Evolutionary conservation across 2,888 invertebrate genomes (phyloP).

Genomic region (Neelides folsomi): DNA sequence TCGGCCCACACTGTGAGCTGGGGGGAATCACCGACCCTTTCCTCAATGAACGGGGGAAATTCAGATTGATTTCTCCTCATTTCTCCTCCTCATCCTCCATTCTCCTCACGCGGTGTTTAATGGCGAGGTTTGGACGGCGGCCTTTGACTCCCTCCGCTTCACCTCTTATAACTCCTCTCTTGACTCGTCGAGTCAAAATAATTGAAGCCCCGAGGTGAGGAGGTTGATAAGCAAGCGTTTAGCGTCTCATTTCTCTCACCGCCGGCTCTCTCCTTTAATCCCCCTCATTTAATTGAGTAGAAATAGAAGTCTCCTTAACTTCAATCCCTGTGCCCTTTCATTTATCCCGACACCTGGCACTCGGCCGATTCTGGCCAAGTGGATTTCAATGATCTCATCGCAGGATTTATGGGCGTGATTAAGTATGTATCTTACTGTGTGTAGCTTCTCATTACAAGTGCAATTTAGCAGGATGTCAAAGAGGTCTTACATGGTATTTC

Average conservation of each 20-base stretch:
- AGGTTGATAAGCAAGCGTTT: slow-evolving; percentile 27
- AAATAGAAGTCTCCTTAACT: not conserved
- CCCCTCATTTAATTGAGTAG: slow-evolving; percentile 24
- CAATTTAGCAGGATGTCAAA: no score
- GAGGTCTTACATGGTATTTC: no score
- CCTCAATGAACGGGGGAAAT: slow-evolving; percentile 6
- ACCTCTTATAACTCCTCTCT: slow-evolving; percentile 23
- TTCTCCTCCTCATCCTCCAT: not conserved
- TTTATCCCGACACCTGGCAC: not conserved
- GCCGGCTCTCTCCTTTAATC: no score
- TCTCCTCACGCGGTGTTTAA: not conserved
- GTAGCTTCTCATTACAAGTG: no score
- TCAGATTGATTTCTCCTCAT: slow-evolving; percentile 15
- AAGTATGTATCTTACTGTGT: no score
- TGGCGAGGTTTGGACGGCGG: not conserved
- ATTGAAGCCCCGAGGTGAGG: slow-evolving; percentile 31
- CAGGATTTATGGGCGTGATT: no score
- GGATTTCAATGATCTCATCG: no score
- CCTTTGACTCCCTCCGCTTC: not conserved
- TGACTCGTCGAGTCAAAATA: slow-evolving; percentile 32
- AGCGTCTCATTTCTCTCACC: slow-evolving; percentile 17
- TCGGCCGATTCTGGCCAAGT: no score
- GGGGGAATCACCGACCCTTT: slow-evolving; percentile 13
- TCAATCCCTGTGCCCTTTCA: not conserved
- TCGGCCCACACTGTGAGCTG: slow-evolving; percentile 6